Evolutionary conservation across 2,113 vertebrate species (phyloP).

Genomic region (Elgaria multicarinata): DNA sequence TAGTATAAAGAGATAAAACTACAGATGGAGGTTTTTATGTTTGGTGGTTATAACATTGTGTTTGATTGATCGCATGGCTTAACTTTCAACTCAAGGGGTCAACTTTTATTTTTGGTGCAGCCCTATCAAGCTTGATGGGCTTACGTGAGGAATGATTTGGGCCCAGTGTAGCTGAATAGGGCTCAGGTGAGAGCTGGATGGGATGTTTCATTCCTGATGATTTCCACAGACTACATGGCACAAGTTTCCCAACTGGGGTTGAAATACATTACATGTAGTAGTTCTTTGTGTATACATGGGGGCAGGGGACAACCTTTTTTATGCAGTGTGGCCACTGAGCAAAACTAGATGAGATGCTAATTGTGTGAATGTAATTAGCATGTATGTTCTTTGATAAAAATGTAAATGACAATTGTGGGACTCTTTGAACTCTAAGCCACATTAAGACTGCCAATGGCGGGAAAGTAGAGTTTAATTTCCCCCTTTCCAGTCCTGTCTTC

Average conservation of each 20-base stretch:
- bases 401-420: neutral
- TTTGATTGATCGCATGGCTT: constrained; percentile 44
- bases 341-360: neutral
- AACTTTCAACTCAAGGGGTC: constrained; percentile 35
- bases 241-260: neutral
- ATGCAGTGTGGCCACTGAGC: neutral
- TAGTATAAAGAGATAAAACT: constrained; percentile 46
- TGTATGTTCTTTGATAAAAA: neutral
- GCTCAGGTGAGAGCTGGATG: neutral
- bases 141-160: neutral
- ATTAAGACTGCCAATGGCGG: no score
- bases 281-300: no score
- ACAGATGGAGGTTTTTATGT: constrained; percentile 50
- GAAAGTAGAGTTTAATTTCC: no score
- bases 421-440: neutral
- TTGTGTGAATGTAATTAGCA: neutral
- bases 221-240: neutral
- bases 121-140: neutral
- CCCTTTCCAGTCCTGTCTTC: no score
- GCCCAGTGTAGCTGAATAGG: constrained; percentile 14
- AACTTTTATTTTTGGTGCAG: constrained; percentile 40
- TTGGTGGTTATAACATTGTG: constrained; percentile 38
- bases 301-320: no score
- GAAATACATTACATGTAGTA: neutral
- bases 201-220: neutral